Evolutionary conservation across 2,888 invertebrate species (phyloP).

Genomic region (Tachystola acroxantha): DNA sequence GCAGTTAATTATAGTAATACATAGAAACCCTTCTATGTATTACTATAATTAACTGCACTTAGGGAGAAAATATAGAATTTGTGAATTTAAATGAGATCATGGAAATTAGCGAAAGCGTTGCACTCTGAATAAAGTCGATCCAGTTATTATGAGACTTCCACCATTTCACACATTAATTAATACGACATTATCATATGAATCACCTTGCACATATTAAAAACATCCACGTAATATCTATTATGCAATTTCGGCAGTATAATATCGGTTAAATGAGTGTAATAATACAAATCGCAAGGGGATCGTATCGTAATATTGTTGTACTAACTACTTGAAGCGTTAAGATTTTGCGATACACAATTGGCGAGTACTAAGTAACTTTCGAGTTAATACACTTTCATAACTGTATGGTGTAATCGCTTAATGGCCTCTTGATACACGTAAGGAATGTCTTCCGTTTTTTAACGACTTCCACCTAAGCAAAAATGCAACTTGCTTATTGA

Average conservation of each 20-base stretch:
- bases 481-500: constrained; percentile 10
- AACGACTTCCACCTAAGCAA: constrained; percentile 17
- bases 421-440: constrained; percentile 20
- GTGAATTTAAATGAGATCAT: too few species aligned
- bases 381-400: too few species aligned
- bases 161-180: too few species aligned
- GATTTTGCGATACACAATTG: constrained; percentile 30
- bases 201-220: too few species aligned
- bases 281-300: constrained; percentile 15
- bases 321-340: constrained; percentile 31
- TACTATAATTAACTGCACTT: too few species aligned
- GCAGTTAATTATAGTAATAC: too few species aligned
- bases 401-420: constrained; percentile 25
- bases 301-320: constrained; percentile 15
- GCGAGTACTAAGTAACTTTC: constrained; percentile 31
- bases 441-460: constrained; percentile 21
- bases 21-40: too few species aligned
- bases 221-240: not conserved
- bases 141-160: too few species aligned
- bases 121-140: too few species aligned
- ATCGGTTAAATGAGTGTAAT: constrained; percentile 9
- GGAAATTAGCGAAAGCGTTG: too few species aligned
- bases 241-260: not conserved
- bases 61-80: too few species aligned
- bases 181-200: too few species aligned